Percentiles rank a stretch among this genome's conserved stretches.
Conservation (phyloP, 2,797 vertebrate genomes). For the Alca torda region DNA sequence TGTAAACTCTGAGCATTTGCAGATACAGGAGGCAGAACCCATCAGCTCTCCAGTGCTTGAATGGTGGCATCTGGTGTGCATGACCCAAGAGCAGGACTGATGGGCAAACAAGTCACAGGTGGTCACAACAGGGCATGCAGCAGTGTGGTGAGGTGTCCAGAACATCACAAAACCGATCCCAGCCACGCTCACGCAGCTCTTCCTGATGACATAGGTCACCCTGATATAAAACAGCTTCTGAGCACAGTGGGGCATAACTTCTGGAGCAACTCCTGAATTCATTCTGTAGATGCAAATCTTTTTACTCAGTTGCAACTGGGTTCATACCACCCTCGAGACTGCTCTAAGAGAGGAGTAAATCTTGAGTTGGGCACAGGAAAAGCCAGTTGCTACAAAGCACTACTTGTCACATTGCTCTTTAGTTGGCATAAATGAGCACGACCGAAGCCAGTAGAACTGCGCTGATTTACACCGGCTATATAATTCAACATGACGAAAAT, state of each 20-base stretch:
- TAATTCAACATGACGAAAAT: not conserved
- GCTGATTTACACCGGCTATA: not conserved
- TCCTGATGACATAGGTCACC: not conserved
- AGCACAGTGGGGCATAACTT: not conserved
- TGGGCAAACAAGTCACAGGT: not conserved
- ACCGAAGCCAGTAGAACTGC: not conserved
- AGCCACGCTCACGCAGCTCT: not conserved
- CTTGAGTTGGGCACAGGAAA: not conserved
- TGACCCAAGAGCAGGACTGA: not conserved
- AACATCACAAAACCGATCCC: not conserved
- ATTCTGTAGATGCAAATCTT: not conserved
- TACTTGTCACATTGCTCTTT: not conserved
- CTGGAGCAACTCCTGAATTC: not conserved
- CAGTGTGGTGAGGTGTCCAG: not conserved
- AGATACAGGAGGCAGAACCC: not conserved
- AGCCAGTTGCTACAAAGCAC: conserved; percentile 11
- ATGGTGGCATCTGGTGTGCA: not conserved
- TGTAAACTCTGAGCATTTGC: not conserved
- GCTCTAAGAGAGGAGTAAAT: not conserved
- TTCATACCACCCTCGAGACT: not conserved
- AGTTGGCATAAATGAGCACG: not conserved
- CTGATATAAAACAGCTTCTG: not conserved
- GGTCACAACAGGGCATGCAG: not conserved
- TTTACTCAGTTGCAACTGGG: not conserved
- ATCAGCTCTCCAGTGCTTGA: not conserved